These are phyloP conservation scores for Callosobruchus maculatus DNA, from an alignment of 2,888 invertebrate species.

Conservation along the genomic window DNA sequence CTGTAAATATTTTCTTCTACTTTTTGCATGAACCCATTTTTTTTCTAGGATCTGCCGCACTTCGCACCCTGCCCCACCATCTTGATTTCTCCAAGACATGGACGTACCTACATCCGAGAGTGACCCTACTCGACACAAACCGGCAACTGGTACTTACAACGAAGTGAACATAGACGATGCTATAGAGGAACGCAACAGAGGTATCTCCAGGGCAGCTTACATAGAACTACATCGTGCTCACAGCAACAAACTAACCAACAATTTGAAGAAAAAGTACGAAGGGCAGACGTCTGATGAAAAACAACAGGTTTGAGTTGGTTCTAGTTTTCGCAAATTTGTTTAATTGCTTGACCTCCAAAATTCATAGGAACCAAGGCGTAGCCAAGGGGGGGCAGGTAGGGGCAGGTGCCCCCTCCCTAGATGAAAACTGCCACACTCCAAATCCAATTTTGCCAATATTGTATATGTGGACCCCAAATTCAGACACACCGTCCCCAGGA, in stretches of 20 bases:
- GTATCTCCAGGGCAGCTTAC: conserved; percentile 20
- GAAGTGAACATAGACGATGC: background rate
- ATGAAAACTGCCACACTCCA: too few species aligned
- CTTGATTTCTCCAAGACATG: background rate
- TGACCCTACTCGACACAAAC: too few species aligned
- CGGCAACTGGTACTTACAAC: background rate
- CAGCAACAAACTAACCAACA: background rate
- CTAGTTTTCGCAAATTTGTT: too few species aligned
- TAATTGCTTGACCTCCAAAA: too few species aligned
- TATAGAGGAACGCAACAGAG: background rate
- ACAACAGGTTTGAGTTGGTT: background rate
- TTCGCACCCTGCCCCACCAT: background rate
- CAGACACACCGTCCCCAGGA: too few species aligned
- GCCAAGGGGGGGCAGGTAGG: too few species aligned
- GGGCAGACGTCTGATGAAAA: background rate
- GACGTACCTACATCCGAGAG: background rate
- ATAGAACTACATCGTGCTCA: conserved; percentile 2
- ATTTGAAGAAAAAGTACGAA: conserved; percentile 1
- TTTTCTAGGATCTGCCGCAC: background rate
- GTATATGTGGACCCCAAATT: too few species aligned
- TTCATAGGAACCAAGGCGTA: too few species aligned
- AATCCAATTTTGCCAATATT: too few species aligned
- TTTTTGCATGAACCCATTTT: background rate
- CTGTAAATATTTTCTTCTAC: too few species aligned
- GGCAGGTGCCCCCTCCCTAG: too few species aligned